Evolutionary conservation across 2,113 vertebrate genomes (phyloP), one percentile per base, ranked within the genome.

Genomic region (Amblyopsis rosae): DNA sequence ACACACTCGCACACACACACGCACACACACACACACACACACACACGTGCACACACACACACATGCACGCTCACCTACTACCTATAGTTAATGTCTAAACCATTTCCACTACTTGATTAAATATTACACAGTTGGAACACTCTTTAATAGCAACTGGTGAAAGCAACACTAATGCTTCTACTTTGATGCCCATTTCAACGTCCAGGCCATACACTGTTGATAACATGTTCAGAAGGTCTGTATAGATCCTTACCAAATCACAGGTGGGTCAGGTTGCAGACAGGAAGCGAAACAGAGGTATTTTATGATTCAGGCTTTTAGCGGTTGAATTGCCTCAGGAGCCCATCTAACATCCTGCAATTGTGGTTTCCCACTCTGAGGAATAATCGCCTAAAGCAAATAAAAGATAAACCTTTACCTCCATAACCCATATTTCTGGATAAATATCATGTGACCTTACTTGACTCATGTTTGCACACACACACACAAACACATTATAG

Each of bases 211-310:
- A 6, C 35, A 6, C 35, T 41, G 4, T 41, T 41, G 35, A 41
- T 41, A 41, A 41, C 35, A 41, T 41, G 35, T 5, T 41, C 35
- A 41, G 7, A 41, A 41, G 35, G 35, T 41, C 35, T 41, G 35
- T 41, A 41, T 41, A 41, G 61, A 33, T 41, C 56, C 15, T 16
- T n/a, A 17, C 2, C 13, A 6, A 9, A 46, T 62, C 8, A 62
- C 33, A 59, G 5, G 1, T 10, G 0, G 12, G 61, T 55, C 57
- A 61, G 1, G 12, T 10, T 46, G 9, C 45, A 65, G 8, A 45
- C 67, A 71, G 70, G 59, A 76, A 68, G 62, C 56, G 50, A n/a
- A 76, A 49, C 11, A 26, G 32, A 55, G 41, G 45, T 10, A 57
- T 62, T 13, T 6, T 47, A 13, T 32, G 46, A 59, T 60, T 62